Evolutionary conservation across 2,888 invertebrate species (phyloP).

Genomic region (Teleogryllus oceanicus): DNA sequence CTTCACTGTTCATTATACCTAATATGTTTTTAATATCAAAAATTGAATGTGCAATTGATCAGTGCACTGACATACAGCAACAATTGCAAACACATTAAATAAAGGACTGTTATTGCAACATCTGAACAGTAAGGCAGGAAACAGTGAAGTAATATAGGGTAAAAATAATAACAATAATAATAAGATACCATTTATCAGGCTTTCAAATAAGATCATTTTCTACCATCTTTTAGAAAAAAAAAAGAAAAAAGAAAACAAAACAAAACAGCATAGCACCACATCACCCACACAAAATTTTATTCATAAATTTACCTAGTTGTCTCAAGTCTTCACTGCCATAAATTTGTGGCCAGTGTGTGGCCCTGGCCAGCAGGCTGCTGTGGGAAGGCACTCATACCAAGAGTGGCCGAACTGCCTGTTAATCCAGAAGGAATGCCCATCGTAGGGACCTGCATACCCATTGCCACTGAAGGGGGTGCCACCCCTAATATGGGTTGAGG

Average conservation of each 20-base stretch:
- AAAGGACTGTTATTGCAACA: too few species aligned
- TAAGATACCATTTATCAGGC: too few species aligned
- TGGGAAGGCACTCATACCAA: constrained; percentile 33
- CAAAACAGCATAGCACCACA: neutral
- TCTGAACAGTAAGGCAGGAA: too few species aligned
- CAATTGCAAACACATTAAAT: too few species aligned
- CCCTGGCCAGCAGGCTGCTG: constrained; percentile 34
- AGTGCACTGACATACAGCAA: too few species aligned
- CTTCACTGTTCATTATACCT: neutral
- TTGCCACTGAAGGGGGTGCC: constrained; percentile 12
- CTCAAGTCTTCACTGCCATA: constrained; percentile 40
- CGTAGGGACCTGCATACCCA: constrained; percentile 24
- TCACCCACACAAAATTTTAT: neutral
- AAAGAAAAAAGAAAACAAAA: too few species aligned
- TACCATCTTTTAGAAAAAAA: too few species aligned
- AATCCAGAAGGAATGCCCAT: neutral
- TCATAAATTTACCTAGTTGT: neutral
- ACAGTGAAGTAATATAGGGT: too few species aligned
- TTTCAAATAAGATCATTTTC: too few species aligned
- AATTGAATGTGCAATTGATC: too few species aligned
- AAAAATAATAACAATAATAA: too few species aligned
- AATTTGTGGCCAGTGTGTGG: constrained; percentile 41
- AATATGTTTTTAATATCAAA: too few species aligned
- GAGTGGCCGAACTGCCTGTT: constrained; percentile 21
- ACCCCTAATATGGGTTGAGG: constrained; percentile 27